Percentiles rank a stretch among this genome's conserved stretches.
These are phyloP conservation scores for Danio choprae DNA, from an alignment of 2,797 vertebrate genomes.

Conservation along the genomic window DNA sequence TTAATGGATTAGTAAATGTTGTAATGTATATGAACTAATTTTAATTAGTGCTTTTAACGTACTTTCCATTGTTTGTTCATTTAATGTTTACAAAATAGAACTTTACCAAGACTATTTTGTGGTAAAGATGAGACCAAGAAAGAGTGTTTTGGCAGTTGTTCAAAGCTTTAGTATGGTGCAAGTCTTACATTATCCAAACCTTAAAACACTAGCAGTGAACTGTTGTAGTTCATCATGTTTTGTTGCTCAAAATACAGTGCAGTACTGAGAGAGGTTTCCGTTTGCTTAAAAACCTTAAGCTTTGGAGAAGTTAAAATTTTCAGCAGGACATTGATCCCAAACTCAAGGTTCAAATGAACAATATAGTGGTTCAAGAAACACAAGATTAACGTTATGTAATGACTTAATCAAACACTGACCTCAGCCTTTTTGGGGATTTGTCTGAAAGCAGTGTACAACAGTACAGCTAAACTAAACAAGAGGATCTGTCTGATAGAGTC, in stretches of 20 bases:
- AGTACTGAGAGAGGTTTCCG: not conserved
- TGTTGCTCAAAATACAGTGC: not conserved
- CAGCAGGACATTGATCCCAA: constrained; percentile 1
- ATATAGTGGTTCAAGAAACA: constrained; percentile 12
- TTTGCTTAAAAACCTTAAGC: not conserved
- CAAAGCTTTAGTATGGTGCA: not conserved
- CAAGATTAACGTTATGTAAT: constrained; percentile 1
- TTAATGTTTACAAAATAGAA: not conserved
- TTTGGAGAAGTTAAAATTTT: not conserved
- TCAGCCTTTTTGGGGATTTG: constrained; percentile 11
- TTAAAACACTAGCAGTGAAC: not conserved
- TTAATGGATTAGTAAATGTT: not conserved
- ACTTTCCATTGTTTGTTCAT: not conserved
- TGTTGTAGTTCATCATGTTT: not conserved
- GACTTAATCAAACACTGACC: constrained; percentile 6
- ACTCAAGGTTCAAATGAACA: constrained; percentile 19
- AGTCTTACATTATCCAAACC: not conserved
- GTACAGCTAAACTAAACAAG: not conserved
- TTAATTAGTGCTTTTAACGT: not conserved
- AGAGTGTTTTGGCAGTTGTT: not conserved
- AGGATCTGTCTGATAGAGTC: not conserved
- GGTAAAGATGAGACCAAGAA: not conserved
- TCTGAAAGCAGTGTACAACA: not conserved
- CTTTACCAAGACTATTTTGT: not conserved
- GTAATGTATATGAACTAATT: not conserved